phyloP scores from a whole-genome alignment of 64 coral and sea anemone genomes.

The Actinia equina region DNA sequence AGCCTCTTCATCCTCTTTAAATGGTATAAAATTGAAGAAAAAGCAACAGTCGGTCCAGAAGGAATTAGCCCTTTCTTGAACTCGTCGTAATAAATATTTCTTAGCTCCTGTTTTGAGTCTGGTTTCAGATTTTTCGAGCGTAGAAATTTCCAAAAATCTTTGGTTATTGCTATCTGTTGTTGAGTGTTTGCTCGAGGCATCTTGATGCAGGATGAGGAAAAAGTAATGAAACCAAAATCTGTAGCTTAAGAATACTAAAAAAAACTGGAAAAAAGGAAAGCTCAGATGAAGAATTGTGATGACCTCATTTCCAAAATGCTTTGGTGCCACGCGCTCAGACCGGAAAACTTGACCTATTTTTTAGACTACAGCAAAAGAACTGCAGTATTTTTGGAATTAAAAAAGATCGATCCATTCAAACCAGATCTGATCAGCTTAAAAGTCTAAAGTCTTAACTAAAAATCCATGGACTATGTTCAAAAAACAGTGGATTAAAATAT shows the following conservation, averaged over 20 bases:
- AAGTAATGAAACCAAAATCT: not conserved
- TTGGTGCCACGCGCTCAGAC: too few relatives aligned
- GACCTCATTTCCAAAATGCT: too few relatives aligned
- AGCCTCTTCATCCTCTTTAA: constrained; percentile 56
- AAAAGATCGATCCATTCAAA: too few relatives aligned
- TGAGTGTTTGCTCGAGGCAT: constrained; percentile 33
- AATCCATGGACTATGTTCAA: too few relatives aligned
- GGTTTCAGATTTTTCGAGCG: constrained; percentile 26
- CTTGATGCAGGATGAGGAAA: not conserved
- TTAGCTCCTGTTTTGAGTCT: constrained; percentile 25
- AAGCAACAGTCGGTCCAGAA: constrained; percentile 14
- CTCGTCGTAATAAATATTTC: constrained; percentile 45
- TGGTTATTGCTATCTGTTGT: constrained; percentile 19
- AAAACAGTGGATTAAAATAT: too few relatives aligned
- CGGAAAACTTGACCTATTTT: too few relatives aligned
- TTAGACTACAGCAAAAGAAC: too few relatives aligned
- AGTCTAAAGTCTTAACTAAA: too few relatives aligned
- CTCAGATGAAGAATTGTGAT: not conserved
- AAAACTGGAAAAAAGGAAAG: not conserved
- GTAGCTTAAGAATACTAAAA: not conserved
- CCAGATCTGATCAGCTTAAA: too few relatives aligned
- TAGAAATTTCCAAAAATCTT: constrained; percentile 52
- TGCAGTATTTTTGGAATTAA: too few relatives aligned
- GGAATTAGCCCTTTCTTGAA: constrained; percentile 39
- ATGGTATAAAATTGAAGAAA: constrained; percentile 44